Percentiles rank a stretch among this genome's conserved stretches.
Conservation (phyloP, 2,113 vertebrate species). For the Proterorhinus semilunaris region DNA sequence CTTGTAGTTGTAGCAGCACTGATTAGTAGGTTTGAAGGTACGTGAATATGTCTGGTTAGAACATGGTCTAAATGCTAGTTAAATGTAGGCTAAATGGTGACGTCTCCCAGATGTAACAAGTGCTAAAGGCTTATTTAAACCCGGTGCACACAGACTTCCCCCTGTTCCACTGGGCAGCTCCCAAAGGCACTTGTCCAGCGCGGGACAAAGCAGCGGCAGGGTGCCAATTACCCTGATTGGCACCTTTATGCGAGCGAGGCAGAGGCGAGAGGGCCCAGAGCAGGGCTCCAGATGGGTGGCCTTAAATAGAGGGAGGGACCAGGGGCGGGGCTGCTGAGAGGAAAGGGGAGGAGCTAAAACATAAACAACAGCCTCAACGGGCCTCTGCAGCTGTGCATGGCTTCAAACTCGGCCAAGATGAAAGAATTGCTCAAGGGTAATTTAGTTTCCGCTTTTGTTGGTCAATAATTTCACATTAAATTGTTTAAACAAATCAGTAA, state of each 20-base stretch:
- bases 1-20: too few relatives aligned
- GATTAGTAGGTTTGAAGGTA: not conserved
- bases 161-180: constrained; percentile 22
- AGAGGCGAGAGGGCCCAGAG: constrained; percentile 61
- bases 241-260: constrained; percentile 71
- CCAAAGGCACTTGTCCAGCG: constrained; percentile 46
- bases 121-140: constrained; percentile 12
- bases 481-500: too few relatives aligned
- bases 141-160: not conserved
- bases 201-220: constrained; percentile 72
- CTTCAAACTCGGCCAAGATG: too few relatives aligned
- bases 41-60: not conserved
- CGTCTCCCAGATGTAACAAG: constrained; percentile 6
- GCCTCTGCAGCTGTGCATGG: not conserved
- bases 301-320: constrained; percentile 41
- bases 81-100: constrained; percentile 2
- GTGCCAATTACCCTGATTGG: constrained; percentile 81
- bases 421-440: too few relatives aligned
- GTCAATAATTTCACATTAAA: too few relatives aligned
- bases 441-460: too few relatives aligned
- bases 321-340: not conserved
- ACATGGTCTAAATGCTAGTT: not conserved
- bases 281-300: constrained; percentile 76
- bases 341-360: constrained; percentile 10
- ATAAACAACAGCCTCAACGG: constrained; percentile 2